Evolutionary conservation across 2,888 invertebrate genomes (phyloP).

Genomic region (Dasysyrphus tricinctus): DNA sequence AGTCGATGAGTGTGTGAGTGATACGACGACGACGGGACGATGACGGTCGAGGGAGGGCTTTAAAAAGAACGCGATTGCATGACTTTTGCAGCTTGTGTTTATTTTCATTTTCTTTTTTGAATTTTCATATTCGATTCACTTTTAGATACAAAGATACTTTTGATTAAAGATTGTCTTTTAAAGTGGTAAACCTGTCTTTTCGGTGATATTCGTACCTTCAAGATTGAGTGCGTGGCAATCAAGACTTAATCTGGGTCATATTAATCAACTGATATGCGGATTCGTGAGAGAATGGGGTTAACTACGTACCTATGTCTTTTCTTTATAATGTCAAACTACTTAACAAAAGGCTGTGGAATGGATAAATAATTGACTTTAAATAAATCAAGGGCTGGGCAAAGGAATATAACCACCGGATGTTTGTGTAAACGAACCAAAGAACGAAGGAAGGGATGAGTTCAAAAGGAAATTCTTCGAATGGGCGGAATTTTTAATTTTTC

Average conservation of each 20-base stretch:
- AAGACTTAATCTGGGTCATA: slow-evolving; percentile 59
- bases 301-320: slow-evolving; percentile 3
- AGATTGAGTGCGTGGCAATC: slow-evolving; percentile 56
- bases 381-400: not conserved
- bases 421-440: not conserved
- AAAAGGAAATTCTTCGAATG: slow-evolving; percentile 17
- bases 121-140: not conserved
- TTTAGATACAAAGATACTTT: not conserved
- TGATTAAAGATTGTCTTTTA: slow-evolving; percentile 13
- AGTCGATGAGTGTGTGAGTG: not conserved
- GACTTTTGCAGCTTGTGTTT: slow-evolving; percentile 29
- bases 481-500: slow-evolving; percentile 53
- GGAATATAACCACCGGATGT: not conserved
- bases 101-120: slow-evolving; percentile 22
- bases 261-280: slow-evolving; percentile 22
- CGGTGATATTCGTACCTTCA: not conserved
- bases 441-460: not conserved
- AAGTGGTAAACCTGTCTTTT: slow-evolving; percentile 13
- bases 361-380: slow-evolving; percentile 45
- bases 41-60: not conserved
- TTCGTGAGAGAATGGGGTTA: slow-evolving; percentile 52
- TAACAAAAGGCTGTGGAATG: slow-evolving; percentile 4
- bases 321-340: slow-evolving; percentile 17
- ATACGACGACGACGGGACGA: not conserved
- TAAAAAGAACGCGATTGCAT: slow-evolving; percentile 50